phyloP scores from a whole-genome alignment of 1,140 invertebrate species.

The Drosophila sp. region DNA sequence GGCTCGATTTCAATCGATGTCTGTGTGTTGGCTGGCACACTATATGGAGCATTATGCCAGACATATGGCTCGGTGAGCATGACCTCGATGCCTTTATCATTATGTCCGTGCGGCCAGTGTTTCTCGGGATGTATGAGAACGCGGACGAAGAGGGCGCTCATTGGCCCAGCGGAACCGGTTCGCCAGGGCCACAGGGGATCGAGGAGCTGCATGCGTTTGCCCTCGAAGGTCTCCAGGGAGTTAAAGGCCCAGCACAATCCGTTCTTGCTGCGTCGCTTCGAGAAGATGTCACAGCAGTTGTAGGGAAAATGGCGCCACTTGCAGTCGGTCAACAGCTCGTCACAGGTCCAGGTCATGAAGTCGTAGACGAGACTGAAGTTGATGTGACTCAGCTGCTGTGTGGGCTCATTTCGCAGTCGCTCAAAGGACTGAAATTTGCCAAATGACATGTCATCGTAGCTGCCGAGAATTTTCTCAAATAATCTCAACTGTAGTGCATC shows the following conservation, averaged over 20 bases:
- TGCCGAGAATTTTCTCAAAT: conserved; percentile 61
- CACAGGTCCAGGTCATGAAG: conserved; percentile 76
- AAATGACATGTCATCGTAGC: conserved; percentile 67
- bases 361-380: conserved; percentile 74
- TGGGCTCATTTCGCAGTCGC: conserved; percentile 47
- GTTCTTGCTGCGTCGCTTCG: conserved; percentile 84
- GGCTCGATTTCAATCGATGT: conserved; percentile 74
- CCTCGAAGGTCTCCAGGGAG: conserved; percentile 83
- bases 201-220: conserved; percentile 54
- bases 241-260: conserved; percentile 87
- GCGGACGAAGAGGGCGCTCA: conserved; percentile 58
- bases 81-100: conserved; percentile 67
- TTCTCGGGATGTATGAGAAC: conserved; percentile 62
- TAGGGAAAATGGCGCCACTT: conserved; percentile 61
- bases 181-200: conserved; percentile 77
- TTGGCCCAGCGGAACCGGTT: conserved; percentile 66
- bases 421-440: conserved; percentile 72
- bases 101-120: conserved; percentile 51
- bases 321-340: conserved; percentile 73
- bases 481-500: conserved; percentile 45
- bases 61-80: conserved; percentile 73
- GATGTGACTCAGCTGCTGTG: conserved; percentile 59
- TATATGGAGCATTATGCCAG: conserved; percentile 69
- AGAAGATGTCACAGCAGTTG: conserved; percentile 81
- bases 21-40: conserved; percentile 65